These are phyloP conservation scores for Fopius arisanus DNA, from an alignment of 1,140 invertebrate species.

Conservation along the genomic window DNA sequence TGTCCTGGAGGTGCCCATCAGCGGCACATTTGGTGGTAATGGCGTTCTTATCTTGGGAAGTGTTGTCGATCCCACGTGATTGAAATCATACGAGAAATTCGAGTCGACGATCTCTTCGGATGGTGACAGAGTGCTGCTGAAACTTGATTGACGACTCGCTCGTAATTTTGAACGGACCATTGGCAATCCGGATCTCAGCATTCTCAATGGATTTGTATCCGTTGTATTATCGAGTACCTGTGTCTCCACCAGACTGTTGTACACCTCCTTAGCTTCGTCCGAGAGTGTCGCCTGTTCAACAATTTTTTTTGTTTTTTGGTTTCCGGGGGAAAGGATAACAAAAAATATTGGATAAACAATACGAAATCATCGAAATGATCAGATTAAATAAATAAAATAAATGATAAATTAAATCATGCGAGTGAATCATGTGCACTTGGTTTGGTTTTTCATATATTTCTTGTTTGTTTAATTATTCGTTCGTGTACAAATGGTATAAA, in stretches of 20 bases:
- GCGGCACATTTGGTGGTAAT: slow-evolving; percentile 44
- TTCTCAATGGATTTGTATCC: slow-evolving; percentile 74
- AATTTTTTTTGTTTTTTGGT: slow-evolving; percentile 26
- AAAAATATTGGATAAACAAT: slow-evolving; percentile 50
- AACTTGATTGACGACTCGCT: slow-evolving; percentile 65
- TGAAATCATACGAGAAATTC: slow-evolving; percentile 49
- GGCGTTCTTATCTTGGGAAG: slow-evolving; percentile 55
- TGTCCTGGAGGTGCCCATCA: slow-evolving; percentile 19
- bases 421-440: slow-evolving; percentile 10
- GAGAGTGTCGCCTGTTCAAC: slow-evolving; percentile 75
- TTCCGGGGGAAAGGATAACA: slow-evolving; percentile 50
- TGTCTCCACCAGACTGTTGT: slow-evolving; percentile 88
- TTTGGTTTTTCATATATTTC: slow-evolving; percentile 8
- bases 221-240: slow-evolving; percentile 60
- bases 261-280: slow-evolving; percentile 88
- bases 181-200: slow-evolving; percentile 72
- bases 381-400: slow-evolving; percentile 21
- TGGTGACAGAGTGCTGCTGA: slow-evolving; percentile 37
- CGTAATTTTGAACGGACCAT: slow-evolving; percentile 69
- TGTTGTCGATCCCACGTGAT: slow-evolving; percentile 54
- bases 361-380: slow-evolving; percentile 23
- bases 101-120: slow-evolving; percentile 41
- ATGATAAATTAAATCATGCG: slow-evolving; percentile 7
- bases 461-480: slow-evolving; percentile 17
- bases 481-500: slow-evolving; percentile 55